phyloP scores from a whole-genome alignment of 1,140 invertebrate genomes.

The Zophobas atratus region DNA sequence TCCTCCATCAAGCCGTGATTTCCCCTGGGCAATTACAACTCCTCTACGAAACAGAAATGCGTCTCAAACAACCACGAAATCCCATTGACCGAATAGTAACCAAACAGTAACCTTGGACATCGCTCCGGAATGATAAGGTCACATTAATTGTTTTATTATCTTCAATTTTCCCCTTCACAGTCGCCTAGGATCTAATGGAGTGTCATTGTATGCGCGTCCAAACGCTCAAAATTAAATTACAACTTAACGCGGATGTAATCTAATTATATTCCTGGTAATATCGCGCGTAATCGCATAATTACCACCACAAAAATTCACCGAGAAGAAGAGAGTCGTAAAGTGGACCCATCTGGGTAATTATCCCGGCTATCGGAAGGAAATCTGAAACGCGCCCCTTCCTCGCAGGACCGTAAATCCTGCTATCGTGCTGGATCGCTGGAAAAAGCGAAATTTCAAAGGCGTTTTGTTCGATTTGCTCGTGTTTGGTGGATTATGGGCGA shows the following conservation, averaged over 20 bases:
- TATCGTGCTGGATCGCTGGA: background rate
- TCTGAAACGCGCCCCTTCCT: conserved; percentile 14
- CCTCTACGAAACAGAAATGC: conserved; percentile 22
- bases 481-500: background rate
- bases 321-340: conserved; percentile 5
- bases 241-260: conserved; percentile 35
- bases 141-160: conserved; percentile 59
- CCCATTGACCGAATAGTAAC: conserved; percentile 29
- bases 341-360: background rate
- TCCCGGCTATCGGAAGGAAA: background rate
- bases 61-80: conserved; percentile 19
- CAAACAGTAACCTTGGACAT: conserved; percentile 49
- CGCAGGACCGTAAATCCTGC: background rate
- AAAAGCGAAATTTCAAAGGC: background rate
- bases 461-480: conserved; percentile 1
- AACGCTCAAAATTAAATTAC: conserved; percentile 41
- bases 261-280: conserved; percentile 25
- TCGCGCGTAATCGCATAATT: conserved; percentile 21
- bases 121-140: conserved; percentile 55
- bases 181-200: conserved; percentile 37
- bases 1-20: conserved; percentile 5
- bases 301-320: background rate
- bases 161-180: conserved; percentile 50
- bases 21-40: conserved; percentile 25
- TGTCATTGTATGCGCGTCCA: conserved; percentile 36